Percentiles rank a stretch among this genome's conserved stretches.
Evolutionary conservation across 1,140 invertebrate species (phyloP).

Genomic region (Apocrypta bakeri): DNA sequence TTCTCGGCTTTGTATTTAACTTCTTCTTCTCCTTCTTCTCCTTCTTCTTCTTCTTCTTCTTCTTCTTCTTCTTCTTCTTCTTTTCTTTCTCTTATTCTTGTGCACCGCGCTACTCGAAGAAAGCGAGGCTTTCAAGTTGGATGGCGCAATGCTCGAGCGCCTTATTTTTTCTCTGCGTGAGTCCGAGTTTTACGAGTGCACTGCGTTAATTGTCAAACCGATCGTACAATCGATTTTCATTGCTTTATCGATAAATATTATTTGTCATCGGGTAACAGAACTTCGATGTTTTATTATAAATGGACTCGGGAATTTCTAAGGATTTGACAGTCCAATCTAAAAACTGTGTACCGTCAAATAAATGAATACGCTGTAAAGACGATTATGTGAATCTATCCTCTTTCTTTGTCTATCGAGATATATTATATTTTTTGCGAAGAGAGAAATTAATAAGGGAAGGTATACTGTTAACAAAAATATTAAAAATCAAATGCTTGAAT

Average conservation of each 20-base stretch:
- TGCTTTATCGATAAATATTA: not conserved
- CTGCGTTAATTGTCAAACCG: not conserved
- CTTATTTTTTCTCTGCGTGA: constrained; percentile 12
- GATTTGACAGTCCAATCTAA: not conserved
- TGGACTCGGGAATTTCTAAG: too few species aligned
- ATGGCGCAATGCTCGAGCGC: not conserved
- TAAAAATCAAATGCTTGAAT: not conserved
- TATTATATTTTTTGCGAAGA: not conserved
- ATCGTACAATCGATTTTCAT: not conserved
- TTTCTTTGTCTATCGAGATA: not conserved
- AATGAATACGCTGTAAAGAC: not conserved
- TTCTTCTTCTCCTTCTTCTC: not conserved
- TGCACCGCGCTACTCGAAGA: not conserved
- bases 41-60: not conserved
- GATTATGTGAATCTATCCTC: too few species aligned
- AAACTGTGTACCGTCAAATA: not conserved
- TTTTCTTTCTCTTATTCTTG: not conserved
- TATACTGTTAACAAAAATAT: not conserved
- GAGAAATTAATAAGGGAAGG: not conserved
- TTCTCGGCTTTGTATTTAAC: too few species aligned
- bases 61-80: not conserved
- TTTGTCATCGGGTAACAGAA: not conserved
- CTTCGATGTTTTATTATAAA: not conserved
- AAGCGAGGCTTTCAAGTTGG: constrained; percentile 34
- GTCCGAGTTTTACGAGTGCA: constrained; percentile 24